These are phyloP conservation scores for Augiades crinisus DNA, from an alignment of 2,888 invertebrate genomes.

Conservation along the genomic window DNA sequence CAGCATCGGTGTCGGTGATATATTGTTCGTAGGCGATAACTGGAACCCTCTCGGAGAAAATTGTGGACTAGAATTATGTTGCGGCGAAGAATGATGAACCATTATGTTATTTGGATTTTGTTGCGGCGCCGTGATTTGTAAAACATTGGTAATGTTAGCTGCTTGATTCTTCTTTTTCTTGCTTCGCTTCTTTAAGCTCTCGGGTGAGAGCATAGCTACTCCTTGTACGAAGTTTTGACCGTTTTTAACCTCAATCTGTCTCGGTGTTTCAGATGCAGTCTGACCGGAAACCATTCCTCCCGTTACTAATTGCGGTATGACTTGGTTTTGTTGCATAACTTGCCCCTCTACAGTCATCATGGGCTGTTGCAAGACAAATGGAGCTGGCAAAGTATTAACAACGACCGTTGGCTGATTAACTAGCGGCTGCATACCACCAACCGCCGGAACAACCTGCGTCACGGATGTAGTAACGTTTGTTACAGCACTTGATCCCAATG, in stretches of 20 bases:
- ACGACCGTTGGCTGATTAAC: constrained; percentile 89
- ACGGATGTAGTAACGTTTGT: constrained; percentile 85
- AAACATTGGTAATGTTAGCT: constrained; percentile 85
- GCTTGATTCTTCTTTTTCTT: constrained; percentile 88
- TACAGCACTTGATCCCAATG: constrained; percentile 82
- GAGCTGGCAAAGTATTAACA: constrained; percentile 89
- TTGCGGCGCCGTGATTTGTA: constrained; percentile 85
- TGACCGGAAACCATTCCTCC: constrained; percentile 83
- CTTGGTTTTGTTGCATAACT: constrained; percentile 85
- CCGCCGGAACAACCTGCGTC: constrained; percentile 84
- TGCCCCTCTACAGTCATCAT: constrained; percentile 89
- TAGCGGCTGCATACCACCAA: constrained; percentile 83
- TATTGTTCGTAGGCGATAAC: constrained; percentile 85
- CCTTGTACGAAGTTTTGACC: constrained; percentile 64
- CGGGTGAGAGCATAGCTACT: constrained; percentile 84
- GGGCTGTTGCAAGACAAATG: constrained; percentile 89
- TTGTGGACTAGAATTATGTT: constrained; percentile 70
- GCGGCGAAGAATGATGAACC: constrained; percentile 73
- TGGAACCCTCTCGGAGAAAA: constrained; percentile 90
- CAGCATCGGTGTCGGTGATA: constrained; percentile 85
- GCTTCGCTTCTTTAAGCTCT: constrained; percentile 83
- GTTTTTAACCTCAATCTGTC: constrained; percentile 80
- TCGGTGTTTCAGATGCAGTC: constrained; percentile 66
- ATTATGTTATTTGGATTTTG: constrained; percentile 84
- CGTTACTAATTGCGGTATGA: constrained; percentile 85